These are phyloP conservation scores for Pluvianellus socialis DNA, from an alignment of 2,113 vertebrate species.

Conservation along the genomic window DNA sequence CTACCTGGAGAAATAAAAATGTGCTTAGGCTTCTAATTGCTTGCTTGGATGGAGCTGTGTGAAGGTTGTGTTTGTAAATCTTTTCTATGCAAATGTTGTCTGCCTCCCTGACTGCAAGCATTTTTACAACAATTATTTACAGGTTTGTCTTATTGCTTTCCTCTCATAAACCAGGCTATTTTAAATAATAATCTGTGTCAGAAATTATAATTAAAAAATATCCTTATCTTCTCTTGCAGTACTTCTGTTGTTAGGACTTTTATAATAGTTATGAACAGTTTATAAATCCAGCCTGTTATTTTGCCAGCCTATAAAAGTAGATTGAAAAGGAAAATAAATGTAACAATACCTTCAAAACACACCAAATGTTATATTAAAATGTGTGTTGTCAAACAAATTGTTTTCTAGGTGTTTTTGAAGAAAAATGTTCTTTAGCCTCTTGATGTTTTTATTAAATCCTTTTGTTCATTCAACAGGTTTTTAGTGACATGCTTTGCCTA, in stretches of 20 bases:
- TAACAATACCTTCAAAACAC: not conserved
- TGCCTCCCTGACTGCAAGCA: slow-evolving; percentile 59
- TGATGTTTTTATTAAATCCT: slow-evolving; percentile 21
- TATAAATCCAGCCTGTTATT: slow-evolving; percentile 55
- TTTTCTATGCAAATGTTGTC: slow-evolving; percentile 53
- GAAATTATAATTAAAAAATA: slow-evolving; percentile 74
- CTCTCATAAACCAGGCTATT: slow-evolving; percentile 59
- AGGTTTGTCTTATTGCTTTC: slow-evolving; percentile 68
- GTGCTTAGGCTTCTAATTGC: slow-evolving; percentile 66
- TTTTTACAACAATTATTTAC: slow-evolving; percentile 76
- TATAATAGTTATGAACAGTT: slow-evolving; percentile 63
- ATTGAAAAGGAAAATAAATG: slow-evolving; percentile 50
- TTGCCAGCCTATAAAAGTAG: slow-evolving; percentile 48
- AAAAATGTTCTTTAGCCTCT: slow-evolving; percentile 25
- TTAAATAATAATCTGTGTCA: slow-evolving; percentile 72
- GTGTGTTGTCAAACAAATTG: slow-evolving; percentile 49
- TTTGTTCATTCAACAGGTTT: slow-evolving; percentile 59
- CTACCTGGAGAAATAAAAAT: slow-evolving; percentile 53
- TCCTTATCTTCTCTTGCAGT: slow-evolving; percentile 68
- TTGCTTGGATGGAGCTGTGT: slow-evolving; percentile 50
- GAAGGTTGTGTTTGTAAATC: slow-evolving; percentile 59
- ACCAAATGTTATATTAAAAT: not conserved
- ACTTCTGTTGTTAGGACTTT: slow-evolving; percentile 52
- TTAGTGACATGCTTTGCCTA: slow-evolving; percentile 3
- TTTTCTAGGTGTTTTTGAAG: slow-evolving; percentile 9